phyloP scores from a whole-genome alignment of 2,888 invertebrate genomes.

The Salticus scenicus region DNA sequence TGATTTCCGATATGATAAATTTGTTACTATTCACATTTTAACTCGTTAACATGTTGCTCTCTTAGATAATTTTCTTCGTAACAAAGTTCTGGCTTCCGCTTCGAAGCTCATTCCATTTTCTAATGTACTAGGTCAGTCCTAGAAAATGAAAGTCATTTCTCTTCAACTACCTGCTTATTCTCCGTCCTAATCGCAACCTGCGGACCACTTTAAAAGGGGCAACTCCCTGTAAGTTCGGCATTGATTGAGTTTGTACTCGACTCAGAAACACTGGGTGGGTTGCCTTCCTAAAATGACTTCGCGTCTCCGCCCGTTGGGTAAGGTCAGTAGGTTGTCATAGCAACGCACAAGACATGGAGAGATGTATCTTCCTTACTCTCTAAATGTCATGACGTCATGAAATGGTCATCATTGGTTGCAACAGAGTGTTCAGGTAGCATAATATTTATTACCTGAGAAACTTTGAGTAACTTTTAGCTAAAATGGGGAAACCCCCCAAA shows the following conservation, averaged over 20 bases:
- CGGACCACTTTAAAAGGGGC: slow-evolving; percentile 54
- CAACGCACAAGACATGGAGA: slow-evolving; percentile 61
- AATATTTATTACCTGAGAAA: no score
- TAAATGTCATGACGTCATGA: slow-evolving; percentile 66
- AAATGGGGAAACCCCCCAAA: neutral
- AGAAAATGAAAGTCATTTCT: slow-evolving; percentile 7
- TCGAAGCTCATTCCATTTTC: neutral
- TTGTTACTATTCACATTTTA: no score
- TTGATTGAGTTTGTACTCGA: slow-evolving; percentile 60
- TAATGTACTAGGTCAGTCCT: neutral
- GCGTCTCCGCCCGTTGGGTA: slow-evolving; percentile 63
- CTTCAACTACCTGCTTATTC: slow-evolving; percentile 23
- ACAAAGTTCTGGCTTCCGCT: neutral
- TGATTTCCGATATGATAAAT: no score
- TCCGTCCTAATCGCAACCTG: slow-evolving; percentile 47
- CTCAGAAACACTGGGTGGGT: slow-evolving; percentile 58
- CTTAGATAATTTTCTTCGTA: neutral
- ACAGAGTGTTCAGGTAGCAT: slow-evolving; percentile 31
- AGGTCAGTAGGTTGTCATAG: slow-evolving; percentile 61
- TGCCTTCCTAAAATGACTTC: slow-evolving; percentile 58
- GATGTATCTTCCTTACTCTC: slow-evolving; percentile 64
- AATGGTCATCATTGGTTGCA: slow-evolving; percentile 38
- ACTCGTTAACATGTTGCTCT: neutral
- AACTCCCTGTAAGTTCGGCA: slow-evolving; percentile 52
- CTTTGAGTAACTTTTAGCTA: no score